Conservation (phyloP, 1,140 invertebrate genomes). For the Pinna nobilis region DNA sequence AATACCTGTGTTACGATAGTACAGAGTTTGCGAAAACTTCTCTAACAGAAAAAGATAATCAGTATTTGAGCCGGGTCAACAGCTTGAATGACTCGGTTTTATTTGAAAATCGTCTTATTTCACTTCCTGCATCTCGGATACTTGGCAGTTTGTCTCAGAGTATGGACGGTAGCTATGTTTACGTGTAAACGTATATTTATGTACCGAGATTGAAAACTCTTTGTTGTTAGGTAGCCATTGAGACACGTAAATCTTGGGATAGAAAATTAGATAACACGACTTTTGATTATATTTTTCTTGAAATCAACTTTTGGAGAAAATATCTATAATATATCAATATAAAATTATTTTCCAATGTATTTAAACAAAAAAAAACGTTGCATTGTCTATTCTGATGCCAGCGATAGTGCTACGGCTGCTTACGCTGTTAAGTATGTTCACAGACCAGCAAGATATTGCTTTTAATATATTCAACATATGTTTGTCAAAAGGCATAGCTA, state of each 20-base stretch:
- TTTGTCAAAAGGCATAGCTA: too few species aligned
- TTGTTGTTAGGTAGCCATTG: not conserved
- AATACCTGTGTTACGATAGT: not conserved
- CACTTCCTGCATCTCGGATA: not conserved
- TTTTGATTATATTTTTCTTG: not conserved
- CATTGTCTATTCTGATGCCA: too few species aligned
- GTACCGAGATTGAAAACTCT: not conserved
- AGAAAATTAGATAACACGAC: not conserved
- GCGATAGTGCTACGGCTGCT: too few species aligned
- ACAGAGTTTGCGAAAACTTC: constrained; percentile 3
- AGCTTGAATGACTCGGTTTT: constrained; percentile 3
- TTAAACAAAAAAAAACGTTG: too few species aligned
- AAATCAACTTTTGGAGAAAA: constrained; percentile 1
- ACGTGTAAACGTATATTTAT: constrained; percentile 9
- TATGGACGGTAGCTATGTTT: constrained; percentile 3
- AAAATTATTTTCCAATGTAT: too few species aligned
- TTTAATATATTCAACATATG: too few species aligned
- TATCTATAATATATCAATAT: not conserved
- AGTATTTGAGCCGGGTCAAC: not conserved
- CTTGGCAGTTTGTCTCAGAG: not conserved
- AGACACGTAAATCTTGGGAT: not conserved
- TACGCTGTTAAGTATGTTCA: too few species aligned
- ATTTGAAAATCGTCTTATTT: not conserved
- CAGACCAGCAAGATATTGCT: too few species aligned
- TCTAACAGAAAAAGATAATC: too few species aligned